These are phyloP conservation scores for Paralichthys olivaceus DNA, from an alignment of 2,113 vertebrate genomes.

Conservation along the genomic window DNA sequence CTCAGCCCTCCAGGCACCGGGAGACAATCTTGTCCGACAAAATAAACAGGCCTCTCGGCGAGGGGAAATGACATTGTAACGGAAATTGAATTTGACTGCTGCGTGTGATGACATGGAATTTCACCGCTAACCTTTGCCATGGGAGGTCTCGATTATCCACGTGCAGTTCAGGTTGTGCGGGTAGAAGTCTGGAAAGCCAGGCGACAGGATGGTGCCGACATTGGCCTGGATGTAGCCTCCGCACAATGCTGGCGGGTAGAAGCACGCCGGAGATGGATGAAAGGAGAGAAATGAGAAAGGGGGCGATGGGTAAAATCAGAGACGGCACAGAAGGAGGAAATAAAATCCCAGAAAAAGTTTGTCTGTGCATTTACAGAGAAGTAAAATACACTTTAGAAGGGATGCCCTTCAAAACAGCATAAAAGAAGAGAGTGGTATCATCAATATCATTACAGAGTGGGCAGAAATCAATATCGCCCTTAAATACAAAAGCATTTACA, in stretches of 20 bases:
- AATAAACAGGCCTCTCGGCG: slow-evolving; percentile 58
- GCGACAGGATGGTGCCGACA: slow-evolving; percentile 94
- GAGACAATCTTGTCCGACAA: slow-evolving; percentile 51
- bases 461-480: slow-evolving; percentile 73
- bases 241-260: slow-evolving; percentile 86
- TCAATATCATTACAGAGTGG: slow-evolving; percentile 61
- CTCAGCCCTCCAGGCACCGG: slow-evolving; percentile 46
- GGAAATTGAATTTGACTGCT: slow-evolving; percentile 69
- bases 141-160: slow-evolving; percentile 96
- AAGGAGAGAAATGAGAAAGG: slow-evolving; percentile 18
- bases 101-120: slow-evolving; percentile 53
- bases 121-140: slow-evolving; percentile 92
- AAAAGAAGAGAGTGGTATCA: slow-evolving; percentile 60
- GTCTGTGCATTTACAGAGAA: slow-evolving; percentile 48
- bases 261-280: background rate
- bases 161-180: slow-evolving; percentile 99
- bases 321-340: slow-evolving; percentile 13
- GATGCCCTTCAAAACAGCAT: slow-evolving; percentile 68
- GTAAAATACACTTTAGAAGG: slow-evolving; percentile 60
- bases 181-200: slow-evolving; percentile 98
- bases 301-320: slow-evolving; percentile 11
- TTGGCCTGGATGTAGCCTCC: slow-evolving; percentile 96
- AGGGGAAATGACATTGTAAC: slow-evolving; percentile 52
- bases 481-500: slow-evolving; percentile 70
- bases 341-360: slow-evolving; percentile 33